These are phyloP conservation scores for Anastatus disparis DNA, from an alignment of 1,140 invertebrate genomes.

Conservation along the genomic window DNA sequence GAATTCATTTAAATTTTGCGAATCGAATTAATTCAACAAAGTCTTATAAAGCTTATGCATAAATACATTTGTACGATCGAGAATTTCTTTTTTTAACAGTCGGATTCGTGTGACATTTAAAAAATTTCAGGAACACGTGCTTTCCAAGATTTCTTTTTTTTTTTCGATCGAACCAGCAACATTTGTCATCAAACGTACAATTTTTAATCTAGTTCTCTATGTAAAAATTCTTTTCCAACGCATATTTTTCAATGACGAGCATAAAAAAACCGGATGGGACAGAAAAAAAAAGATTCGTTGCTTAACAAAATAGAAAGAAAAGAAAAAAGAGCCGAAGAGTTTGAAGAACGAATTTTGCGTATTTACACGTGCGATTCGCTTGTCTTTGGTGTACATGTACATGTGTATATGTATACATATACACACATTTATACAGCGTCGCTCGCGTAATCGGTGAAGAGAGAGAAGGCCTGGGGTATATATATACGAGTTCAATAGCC, in stretches of 20 bases:
- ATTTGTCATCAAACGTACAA: background rate
- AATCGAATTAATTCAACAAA: conserved; percentile 18
- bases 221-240: too few species aligned
- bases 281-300: background rate
- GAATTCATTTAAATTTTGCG: conserved; percentile 26
- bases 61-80: too few species aligned
- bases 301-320: background rate
- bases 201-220: too few species aligned
- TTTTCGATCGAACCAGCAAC: too few species aligned
- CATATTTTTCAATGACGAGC: background rate
- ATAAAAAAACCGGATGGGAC: background rate
- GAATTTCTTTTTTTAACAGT: too few species aligned
- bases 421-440: too few species aligned
- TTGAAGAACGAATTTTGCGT: background rate
- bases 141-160: too few species aligned
- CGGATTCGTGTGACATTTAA: too few species aligned
- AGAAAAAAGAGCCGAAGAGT: background rate
- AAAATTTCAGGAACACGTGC: too few species aligned
- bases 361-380: background rate
- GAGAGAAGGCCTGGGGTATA: background rate
- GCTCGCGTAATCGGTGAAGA: too few species aligned
- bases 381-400: background rate
- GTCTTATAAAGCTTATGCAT: background rate
- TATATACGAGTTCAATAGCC: background rate
- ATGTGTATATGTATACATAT: background rate